phyloP scores from a whole-genome alignment of 2,888 invertebrate genomes.

The Troglohyphantes excavatus region DNA sequence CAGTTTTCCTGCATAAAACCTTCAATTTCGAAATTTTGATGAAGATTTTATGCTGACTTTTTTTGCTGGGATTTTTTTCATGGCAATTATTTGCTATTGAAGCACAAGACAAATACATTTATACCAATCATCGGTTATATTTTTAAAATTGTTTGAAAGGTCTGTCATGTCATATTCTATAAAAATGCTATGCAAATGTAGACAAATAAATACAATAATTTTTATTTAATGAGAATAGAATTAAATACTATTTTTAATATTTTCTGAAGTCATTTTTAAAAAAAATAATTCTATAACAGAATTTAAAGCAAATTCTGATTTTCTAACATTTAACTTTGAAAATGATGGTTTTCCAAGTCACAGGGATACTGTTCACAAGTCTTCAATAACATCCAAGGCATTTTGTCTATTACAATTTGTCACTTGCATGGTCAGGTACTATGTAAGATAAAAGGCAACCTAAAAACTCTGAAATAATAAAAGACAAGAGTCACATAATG shows the following conservation, averaged over 20 bases:
- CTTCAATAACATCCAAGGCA: not conserved
- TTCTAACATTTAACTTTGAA: constrained; percentile 5
- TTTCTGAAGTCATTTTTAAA: not conserved
- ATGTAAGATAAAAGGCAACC: not conserved
- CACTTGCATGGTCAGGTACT: not conserved
- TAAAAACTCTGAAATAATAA: not conserved
- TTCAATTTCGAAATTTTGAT: too few relatives aligned
- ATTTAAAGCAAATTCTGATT: not conserved
- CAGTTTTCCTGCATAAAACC: too few relatives aligned
- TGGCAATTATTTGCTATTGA: too few relatives aligned
- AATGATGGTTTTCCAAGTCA: constrained; percentile 1
- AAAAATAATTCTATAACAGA: constrained; percentile 1
- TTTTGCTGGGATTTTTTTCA: too few relatives aligned
- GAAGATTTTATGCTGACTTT: too few relatives aligned
- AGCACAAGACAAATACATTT: too few relatives aligned
- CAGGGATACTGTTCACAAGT: not conserved
- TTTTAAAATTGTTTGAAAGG: too few relatives aligned
- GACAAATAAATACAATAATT: not conserved
- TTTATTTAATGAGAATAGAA: not conserved
- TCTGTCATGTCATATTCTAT: too few relatives aligned
- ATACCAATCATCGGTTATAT: too few relatives aligned
- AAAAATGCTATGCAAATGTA: too few relatives aligned
- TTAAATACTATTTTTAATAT: not conserved
- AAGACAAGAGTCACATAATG: not conserved
- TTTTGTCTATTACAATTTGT: not conserved